phyloP scores from a whole-genome alignment of 2,888 invertebrate genomes.

The Molanna angustata region DNA sequence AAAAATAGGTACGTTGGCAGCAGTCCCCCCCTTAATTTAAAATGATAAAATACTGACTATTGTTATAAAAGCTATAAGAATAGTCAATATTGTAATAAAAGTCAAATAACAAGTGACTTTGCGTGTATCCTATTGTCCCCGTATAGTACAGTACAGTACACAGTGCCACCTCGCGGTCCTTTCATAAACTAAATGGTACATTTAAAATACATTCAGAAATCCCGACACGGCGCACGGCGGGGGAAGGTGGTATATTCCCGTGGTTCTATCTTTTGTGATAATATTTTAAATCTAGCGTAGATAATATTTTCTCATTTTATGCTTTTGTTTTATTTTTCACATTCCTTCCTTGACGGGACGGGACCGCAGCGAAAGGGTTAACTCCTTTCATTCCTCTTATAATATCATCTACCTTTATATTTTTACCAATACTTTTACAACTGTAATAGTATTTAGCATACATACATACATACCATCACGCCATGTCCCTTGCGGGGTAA shows the following conservation, averaged over 20 bases:
- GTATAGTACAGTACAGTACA: not conserved
- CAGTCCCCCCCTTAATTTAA: no score
- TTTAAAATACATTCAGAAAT: constrained; percentile 32
- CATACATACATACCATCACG: no score
- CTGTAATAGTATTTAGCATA: no score
- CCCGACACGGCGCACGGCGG: constrained; percentile 10
- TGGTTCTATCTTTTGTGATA: constrained; percentile 32
- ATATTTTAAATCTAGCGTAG: constrained; percentile 34
- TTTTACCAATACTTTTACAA: no score
- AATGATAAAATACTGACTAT: no score
- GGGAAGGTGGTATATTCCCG: constrained; percentile 14
- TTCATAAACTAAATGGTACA: constrained; percentile 32
- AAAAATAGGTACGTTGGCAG: no score
- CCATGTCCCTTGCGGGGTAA: no score
- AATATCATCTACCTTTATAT: no score
- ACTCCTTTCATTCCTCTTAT: constrained; percentile 1
- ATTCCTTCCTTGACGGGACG: constrained; percentile 13
- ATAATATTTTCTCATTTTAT: constrained; percentile 33
- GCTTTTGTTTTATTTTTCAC: constrained; percentile 31
- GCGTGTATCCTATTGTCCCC: not conserved
- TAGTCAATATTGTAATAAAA: not conserved
- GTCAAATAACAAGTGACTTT: not conserved
- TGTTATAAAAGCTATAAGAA: no score
- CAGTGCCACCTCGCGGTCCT: constrained; percentile 23
- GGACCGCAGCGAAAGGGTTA: constrained; percentile 8